Base-by-base conservation (phyloP, 2,888 invertebrate genomes). In the Strigamia transsilvanica region DNA sequence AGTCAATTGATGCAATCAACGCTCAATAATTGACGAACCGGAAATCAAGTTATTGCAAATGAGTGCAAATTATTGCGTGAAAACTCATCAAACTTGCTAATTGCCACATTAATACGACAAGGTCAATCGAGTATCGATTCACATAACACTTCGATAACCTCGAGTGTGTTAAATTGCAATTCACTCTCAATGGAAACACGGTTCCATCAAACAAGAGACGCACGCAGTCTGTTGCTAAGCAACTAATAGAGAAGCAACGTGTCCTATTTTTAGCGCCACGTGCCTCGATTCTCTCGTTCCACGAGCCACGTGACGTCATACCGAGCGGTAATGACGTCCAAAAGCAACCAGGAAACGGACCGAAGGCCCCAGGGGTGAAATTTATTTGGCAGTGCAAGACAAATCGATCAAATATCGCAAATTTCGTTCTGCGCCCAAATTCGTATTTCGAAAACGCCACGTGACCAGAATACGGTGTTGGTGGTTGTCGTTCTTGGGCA, bases 201-300 rank as follows among this genome's bases (percentile, higher is more conserved):
- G 56, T 56, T 56, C 56, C 56, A 56, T 56, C 56, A 56, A 38
- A 56, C 56, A 56, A 56, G 56, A 56, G 21, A 56, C 56, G 56
- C 56, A 56, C 56, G 56, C 56, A 56, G 46, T 46, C 56, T 18
- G 56, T 56, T 56, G 56, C 56, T 56, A 56, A 18, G 56, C 56
- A 18, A 56, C 56, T 18, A 56, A 56, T 56, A 56, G 56, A 56
- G 56, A 56, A 56, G 56, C 56, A 56, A 46, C 46, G 56, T n/a
- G 56, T 56, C n/a, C 56, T 56, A 56, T 56, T 56, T 56, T 56
- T 56, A 56, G 56, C 56, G 56, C 56, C 56, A 56, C 56, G 56
- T 56, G 56, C 21, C 56, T n/a, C 56, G 18, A 56, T 15, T 56
- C 18, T 9, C 56, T 56, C 18, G 56, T 56, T 56, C 56, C 56